A percentile compares a stretch with the other conserved stretches of the same genome.
These are phyloP conservation scores for Heliconius hermathena DNA, from an alignment of 1,140 invertebrate species.

Conservation along the genomic window DNA sequence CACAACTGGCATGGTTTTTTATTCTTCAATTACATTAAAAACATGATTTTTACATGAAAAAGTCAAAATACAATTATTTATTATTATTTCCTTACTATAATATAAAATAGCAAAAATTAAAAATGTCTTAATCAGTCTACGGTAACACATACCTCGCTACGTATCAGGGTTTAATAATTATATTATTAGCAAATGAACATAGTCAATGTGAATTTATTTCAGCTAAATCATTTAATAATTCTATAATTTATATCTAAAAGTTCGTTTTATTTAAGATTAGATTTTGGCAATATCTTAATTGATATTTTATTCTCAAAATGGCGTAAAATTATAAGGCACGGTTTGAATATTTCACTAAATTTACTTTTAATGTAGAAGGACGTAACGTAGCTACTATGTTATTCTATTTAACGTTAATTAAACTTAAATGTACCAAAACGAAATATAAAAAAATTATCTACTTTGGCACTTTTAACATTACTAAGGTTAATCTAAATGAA, in stretches of 20 bases:
- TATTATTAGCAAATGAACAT: slow-evolving; percentile 2
- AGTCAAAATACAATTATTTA: slow-evolving; percentile 11
- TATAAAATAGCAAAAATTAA: slow-evolving; percentile 10
- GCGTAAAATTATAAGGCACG: slow-evolving; percentile 80
- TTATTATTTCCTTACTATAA: slow-evolving; percentile 3
- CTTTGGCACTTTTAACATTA: slow-evolving; percentile 46
- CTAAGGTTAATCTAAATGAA: slow-evolving; percentile 36
- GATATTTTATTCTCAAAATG: slow-evolving; percentile 77
- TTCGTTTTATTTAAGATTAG: slow-evolving; percentile 56
- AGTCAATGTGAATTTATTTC: slow-evolving; percentile 6
- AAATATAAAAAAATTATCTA: slow-evolving; percentile 39
- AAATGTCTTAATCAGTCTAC: slow-evolving; percentile 12
- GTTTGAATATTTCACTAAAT: slow-evolving; percentile 71
- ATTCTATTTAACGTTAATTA: slow-evolving; percentile 41
- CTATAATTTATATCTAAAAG: slow-evolving; percentile 42
- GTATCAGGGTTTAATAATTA: slow-evolving; percentile 3
- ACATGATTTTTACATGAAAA: slow-evolving; percentile 14
- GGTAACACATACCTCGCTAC: slow-evolving; percentile 9
- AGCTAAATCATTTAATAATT: slow-evolving; percentile 28
- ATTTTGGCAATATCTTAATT: slow-evolving; percentile 70
- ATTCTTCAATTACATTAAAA: slow-evolving; percentile 11
- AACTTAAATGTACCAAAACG: slow-evolving; percentile 27
- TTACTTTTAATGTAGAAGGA: slow-evolving; percentile 72
- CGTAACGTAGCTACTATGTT: slow-evolving; percentile 68
- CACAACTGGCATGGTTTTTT: slow-evolving; percentile 34